phyloP scores from a whole-genome alignment of 2,113 vertebrate genomes.

The Alces alces region DNA sequence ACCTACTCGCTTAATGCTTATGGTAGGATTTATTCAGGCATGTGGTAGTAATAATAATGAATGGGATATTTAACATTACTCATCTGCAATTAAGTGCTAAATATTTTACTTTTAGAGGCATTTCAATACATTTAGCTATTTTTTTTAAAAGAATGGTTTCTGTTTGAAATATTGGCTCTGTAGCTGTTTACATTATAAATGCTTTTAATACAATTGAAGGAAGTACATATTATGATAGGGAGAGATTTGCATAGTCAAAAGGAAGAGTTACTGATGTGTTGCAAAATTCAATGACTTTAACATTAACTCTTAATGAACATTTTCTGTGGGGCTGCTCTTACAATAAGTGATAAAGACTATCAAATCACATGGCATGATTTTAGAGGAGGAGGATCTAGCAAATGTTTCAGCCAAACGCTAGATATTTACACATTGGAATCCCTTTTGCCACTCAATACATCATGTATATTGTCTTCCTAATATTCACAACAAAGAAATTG shows the following conservation, averaged over 20 bases:
- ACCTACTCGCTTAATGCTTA: slow-evolving; percentile 70
- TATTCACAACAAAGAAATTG: not conserved
- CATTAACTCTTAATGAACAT: slow-evolving; percentile 32
- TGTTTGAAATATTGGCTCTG: slow-evolving; percentile 67
- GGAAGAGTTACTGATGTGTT: slow-evolving; percentile 30
- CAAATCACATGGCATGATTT: not conserved
- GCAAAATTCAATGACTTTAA: slow-evolving; percentile 47
- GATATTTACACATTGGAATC: not conserved
- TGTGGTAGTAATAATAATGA: slow-evolving; percentile 63
- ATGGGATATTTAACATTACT: slow-evolving; percentile 70
- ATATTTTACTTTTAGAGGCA: slow-evolving; percentile 75
- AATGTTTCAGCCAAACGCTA: not conserved
- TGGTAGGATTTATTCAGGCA: slow-evolving; percentile 70
- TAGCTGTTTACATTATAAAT: slow-evolving; percentile 64
- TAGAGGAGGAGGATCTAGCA: not conserved
- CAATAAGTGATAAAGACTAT: not conserved
- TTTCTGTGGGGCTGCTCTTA: not conserved
- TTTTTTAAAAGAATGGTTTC: slow-evolving; percentile 39
- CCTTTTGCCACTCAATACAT: not conserved
- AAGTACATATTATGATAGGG: slow-evolving; percentile 47
- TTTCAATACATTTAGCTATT: slow-evolving; percentile 64
- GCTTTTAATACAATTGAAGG: slow-evolving; percentile 53
- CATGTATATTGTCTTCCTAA: not conserved
- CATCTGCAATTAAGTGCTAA: slow-evolving; percentile 73
- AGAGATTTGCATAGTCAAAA: slow-evolving; percentile 57